A percentile compares a stretch with the other conserved stretches of the same genome.
These are phyloP conservation scores for Prionace glauca DNA, from an alignment of 2,797 vertebrate genomes.

Conservation along the genomic window DNA sequence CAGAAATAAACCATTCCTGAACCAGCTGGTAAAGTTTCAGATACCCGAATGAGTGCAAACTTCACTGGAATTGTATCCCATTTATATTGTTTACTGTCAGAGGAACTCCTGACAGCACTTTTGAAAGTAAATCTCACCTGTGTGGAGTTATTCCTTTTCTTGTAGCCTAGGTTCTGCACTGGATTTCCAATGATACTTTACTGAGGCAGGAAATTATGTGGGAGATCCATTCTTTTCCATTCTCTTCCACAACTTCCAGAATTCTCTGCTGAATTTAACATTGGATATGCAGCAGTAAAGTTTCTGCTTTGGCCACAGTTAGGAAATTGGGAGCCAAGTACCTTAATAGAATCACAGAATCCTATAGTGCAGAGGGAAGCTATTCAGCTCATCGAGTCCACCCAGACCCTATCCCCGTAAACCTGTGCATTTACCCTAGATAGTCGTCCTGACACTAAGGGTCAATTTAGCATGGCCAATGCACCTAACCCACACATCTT, in stretches of 20 bases:
- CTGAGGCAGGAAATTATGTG: neutral
- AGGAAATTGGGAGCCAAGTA: neutral
- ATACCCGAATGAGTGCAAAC: neutral
- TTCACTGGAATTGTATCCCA: neutral
- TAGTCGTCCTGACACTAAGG: no score
- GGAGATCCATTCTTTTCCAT: neutral
- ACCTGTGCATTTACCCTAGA: no score
- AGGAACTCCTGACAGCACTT: neutral
- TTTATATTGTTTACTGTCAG: neutral
- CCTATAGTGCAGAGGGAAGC: no score
- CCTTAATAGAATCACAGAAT: neutral
- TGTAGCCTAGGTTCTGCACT: neutral
- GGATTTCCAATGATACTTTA: neutral
- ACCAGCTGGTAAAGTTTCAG: neutral
- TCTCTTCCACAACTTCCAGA: neutral
- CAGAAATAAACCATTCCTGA: neutral
- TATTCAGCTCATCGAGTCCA: no score
- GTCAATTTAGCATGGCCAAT: no score
- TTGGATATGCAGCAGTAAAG: neutral
- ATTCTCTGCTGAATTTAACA: neutral
- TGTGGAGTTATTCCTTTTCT: neutral
- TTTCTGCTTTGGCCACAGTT: neutral
- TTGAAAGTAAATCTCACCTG: neutral
- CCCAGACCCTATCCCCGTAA: no score
- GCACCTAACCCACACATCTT: no score